A percentile compares a stretch with the other conserved stretches of the same genome.
Conservation (phyloP, 2,113 vertebrate species). For the Heloderma charlesbogerti region DNA sequence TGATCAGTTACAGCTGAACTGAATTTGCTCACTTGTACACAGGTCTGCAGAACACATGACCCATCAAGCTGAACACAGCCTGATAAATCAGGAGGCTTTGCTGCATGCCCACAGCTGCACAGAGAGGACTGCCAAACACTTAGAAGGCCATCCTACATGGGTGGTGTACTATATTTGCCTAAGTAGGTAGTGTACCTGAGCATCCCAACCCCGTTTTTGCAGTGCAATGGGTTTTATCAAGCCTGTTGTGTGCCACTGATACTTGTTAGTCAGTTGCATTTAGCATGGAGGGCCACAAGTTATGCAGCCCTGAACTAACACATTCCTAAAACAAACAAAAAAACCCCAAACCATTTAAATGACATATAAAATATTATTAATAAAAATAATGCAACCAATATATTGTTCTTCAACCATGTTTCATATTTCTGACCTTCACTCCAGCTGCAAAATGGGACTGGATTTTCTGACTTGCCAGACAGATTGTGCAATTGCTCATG, state of each 20-base stretch:
- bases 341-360: too few species aligned
- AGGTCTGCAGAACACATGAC: background rate
- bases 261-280: background rate
- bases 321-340: too few species aligned
- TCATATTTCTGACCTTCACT: conserved; percentile 33
- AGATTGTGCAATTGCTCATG: conserved; percentile 28
- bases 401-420: background rate
- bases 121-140: background rate
- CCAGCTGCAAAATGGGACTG: background rate
- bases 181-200: background rate
- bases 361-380: background rate
- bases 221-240: background rate
- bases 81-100: background rate
- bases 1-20: background rate
- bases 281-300: background rate
- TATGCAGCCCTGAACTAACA: background rate
- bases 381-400: background rate
- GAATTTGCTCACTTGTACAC: background rate
- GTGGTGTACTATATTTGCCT: background rate
- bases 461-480: conserved; percentile 29
- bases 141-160: background rate
- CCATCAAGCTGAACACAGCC: background rate
- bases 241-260: background rate
- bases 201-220: background rate
- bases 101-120: background rate